Conservation (phyloP, 1,140 invertebrate species). For the Aphelenchoides fujianensis region DNA sequence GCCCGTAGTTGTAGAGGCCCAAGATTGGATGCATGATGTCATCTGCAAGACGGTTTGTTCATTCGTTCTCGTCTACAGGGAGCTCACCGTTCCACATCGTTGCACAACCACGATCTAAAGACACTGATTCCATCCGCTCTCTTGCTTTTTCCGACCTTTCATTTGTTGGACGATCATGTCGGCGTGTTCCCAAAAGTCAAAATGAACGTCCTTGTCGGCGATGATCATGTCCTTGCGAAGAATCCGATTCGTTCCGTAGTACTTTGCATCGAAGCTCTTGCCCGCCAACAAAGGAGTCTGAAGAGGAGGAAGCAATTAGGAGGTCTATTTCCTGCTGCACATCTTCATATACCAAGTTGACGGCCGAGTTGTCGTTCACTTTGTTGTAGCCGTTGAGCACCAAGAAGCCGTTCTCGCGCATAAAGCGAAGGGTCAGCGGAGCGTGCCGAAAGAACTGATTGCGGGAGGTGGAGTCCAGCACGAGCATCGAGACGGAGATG, state of each 20-base stretch:
- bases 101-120: conserved; percentile 8
- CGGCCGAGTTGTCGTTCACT: conserved; percentile 16
- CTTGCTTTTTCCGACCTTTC: too few relatives aligned
- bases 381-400: conserved; percentile 14
- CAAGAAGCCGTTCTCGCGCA: conserved; percentile 10
- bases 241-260: not conserved
- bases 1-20: conserved; percentile 8
- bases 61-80: too few relatives aligned
- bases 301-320: too few relatives aligned
- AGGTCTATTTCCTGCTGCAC: too few relatives aligned
- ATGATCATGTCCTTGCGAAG: conserved; percentile 20
- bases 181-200: not conserved
- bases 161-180: not conserved
- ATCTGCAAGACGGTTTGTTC: too few relatives aligned
- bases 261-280: conserved; percentile 27
- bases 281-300: conserved; percentile 12
- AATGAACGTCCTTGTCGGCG: conserved; percentile 17
- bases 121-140: too few relatives aligned
- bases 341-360: too few relatives aligned
- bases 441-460: conserved; percentile 39
- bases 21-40: conserved; percentile 8
- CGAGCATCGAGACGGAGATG: not conserved
- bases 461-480: conserved; percentile 6
- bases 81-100: conserved; percentile 17
- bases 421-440: conserved; percentile 9